phyloP scores from a whole-genome alignment of 2,888 invertebrate species.

The Habroteleia sp. region DNA sequence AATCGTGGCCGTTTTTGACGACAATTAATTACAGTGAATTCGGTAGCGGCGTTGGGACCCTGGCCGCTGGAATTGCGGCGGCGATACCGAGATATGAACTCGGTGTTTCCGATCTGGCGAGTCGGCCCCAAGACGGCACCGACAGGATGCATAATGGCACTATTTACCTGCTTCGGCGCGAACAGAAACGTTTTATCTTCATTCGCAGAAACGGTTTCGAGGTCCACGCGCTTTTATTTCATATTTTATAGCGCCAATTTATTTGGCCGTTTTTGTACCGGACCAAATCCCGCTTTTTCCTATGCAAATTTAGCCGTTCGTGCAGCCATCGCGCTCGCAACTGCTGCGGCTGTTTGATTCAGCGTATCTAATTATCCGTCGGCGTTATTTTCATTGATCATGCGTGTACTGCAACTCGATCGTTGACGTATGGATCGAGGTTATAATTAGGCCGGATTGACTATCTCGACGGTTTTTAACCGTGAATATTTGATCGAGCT shows the following conservation, averaged over 20 bases:
- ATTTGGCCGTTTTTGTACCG: conserved; percentile 18
- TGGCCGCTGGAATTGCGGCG: conserved; percentile 3
- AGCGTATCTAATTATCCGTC: too few relatives aligned
- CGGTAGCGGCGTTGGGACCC: conserved; percentile 3
- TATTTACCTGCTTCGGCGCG: conserved; percentile 44
- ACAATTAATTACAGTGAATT: too few relatives aligned
- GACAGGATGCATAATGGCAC: conserved; percentile 37
- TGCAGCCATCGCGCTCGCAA: too few relatives aligned
- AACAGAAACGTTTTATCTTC: conserved; percentile 25
- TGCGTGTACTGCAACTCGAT: too few relatives aligned
- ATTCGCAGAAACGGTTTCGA: conserved; percentile 36
- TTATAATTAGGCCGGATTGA: too few relatives aligned
- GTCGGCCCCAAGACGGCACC: conserved; percentile 24
- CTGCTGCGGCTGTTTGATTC: too few relatives aligned
- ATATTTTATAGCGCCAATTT: conserved; percentile 39
- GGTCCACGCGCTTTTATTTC: conserved; percentile 30
- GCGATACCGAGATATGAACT: conserved; percentile 24
- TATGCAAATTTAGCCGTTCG: conserved; percentile 36
- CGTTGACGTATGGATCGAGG: too few relatives aligned
- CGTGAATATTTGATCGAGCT: too few relatives aligned
- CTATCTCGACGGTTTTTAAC: too few relatives aligned
- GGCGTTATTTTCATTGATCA: too few relatives aligned
- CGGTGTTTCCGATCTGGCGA: conserved; percentile 14
- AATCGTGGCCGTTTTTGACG: too few relatives aligned
- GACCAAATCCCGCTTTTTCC: conserved; percentile 4